Conservation (phyloP, 2,888 invertebrate genomes). For the Volucella inflata region DNA sequence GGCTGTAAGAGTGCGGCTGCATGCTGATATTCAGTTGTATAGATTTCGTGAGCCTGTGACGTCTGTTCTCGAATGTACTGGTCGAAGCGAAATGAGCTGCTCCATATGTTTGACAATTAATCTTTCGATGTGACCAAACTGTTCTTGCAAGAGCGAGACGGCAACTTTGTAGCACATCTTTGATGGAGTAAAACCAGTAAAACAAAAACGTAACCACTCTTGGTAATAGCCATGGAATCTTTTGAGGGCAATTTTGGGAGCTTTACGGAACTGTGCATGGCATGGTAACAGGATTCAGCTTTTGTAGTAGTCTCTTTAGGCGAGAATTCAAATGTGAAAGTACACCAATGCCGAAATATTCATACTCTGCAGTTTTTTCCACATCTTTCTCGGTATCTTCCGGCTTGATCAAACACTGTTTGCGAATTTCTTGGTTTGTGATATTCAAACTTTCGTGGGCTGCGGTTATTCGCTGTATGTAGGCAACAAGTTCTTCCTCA, state of each 20-base stretch:
- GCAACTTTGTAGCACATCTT: background rate
- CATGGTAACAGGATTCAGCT: background rate
- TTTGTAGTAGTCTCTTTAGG: background rate
- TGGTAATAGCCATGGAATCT: background rate
- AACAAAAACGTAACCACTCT: background rate
- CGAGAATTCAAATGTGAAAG: background rate
- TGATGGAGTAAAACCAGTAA: background rate
- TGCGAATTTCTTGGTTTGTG: no score
- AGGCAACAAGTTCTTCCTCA: background rate
- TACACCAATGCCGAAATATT: background rate
- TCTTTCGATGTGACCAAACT: background rate
- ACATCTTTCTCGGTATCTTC: conserved; percentile 5
- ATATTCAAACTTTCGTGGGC: no score
- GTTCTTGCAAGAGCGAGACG: background rate
- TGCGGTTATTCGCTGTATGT: background rate
- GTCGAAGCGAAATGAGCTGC: background rate
- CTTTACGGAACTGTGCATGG: background rate
- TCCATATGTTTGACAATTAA: background rate
- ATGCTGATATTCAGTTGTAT: background rate
- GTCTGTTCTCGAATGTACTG: background rate
- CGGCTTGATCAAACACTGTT: background rate
- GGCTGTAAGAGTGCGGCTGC: background rate
- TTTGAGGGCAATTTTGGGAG: background rate
- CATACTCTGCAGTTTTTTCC: background rate
- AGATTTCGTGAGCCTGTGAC: background rate